Conservation (phyloP, 2,113 vertebrate species). For the Eubucco bourcierii region DNA sequence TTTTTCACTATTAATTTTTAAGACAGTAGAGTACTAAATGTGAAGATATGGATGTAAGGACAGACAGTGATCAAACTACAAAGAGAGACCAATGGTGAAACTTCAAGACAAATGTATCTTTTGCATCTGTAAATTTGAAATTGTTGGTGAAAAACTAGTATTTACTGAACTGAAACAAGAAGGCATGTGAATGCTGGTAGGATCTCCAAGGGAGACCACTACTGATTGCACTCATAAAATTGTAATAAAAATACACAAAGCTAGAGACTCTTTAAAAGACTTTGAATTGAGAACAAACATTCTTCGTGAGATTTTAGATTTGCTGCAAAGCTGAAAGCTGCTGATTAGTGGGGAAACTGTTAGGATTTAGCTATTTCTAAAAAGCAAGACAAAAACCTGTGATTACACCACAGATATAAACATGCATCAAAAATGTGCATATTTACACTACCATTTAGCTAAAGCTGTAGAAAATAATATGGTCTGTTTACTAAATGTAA, state of each 20-base stretch:
- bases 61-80: constrained; percentile 27
- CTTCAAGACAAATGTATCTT: constrained; percentile 54
- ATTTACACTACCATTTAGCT: not conserved
- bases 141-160: not conserved
- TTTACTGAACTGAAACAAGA: not conserved
- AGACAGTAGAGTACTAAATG: constrained; percentile 9
- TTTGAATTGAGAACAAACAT: not conserved
- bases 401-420: not conserved
- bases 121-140: constrained; percentile 17
- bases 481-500: not conserved
- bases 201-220: constrained; percentile 11
- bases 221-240: not conserved
- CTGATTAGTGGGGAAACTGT: constrained; percentile 19
- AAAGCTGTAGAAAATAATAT: not conserved
- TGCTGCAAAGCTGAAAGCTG: constrained; percentile 14
- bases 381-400: constrained; percentile 26
- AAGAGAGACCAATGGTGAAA: constrained; percentile 4
- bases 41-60: constrained; percentile 6
- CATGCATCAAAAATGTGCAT: not conserved
- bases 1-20: not conserved
- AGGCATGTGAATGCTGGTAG: not conserved
- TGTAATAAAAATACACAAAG: constrained; percentile 17
- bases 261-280: not conserved
- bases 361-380: constrained; percentile 15
- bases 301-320: not conserved